These are phyloP conservation scores for Pseudachorutes palmiensis DNA, from an alignment of 1,140 invertebrate genomes.

Conservation along the genomic window DNA sequence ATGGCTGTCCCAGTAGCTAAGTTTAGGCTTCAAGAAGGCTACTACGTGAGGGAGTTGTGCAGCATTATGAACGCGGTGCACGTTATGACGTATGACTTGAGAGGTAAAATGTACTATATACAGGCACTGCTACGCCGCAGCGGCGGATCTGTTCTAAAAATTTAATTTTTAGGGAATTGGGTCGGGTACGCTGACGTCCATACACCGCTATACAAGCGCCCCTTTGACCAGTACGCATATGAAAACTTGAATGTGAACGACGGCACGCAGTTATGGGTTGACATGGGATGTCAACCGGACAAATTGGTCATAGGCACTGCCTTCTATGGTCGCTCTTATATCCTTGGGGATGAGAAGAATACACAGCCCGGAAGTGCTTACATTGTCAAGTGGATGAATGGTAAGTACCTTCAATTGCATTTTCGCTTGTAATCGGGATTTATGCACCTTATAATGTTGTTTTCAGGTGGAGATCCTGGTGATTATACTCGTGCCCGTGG, in stretches of 20 bases:
- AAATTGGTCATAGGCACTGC: conserved; percentile 49
- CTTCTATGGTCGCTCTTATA: conserved; percentile 48
- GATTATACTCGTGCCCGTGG: conserved; percentile 75
- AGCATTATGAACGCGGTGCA: conserved; percentile 42
- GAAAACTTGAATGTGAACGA: conserved; percentile 46
- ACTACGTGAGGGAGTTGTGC: conserved; percentile 44
- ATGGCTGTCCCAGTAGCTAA: conserved; percentile 44
- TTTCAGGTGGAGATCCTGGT: conserved; percentile 69
- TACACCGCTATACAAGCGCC: conserved; percentile 42
- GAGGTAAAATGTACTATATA: too few relatives aligned
- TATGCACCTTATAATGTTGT: too few relatives aligned
- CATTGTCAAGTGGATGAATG: conserved; percentile 60
- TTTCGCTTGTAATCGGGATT: too few relatives aligned
- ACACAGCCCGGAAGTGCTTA: conserved; percentile 62
- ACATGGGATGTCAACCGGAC: conserved; percentile 44
- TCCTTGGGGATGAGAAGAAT: conserved; percentile 41
- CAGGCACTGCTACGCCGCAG: neutral
- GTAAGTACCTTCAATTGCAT: too few relatives aligned
- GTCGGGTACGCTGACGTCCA: conserved; percentile 41
- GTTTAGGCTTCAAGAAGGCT: conserved; percentile 43
- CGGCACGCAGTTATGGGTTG: conserved; percentile 44
- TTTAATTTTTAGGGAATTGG: conserved; percentile 43
- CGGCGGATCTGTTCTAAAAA: too few relatives aligned
- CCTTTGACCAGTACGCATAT: conserved; percentile 43
- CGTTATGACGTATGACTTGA: conserved; percentile 48